A percentile compares a stretch with the other conserved stretches of the same genome.
Conservation (phyloP, 1,140 invertebrate species). For the Apis mellifera region Amel_HAv3.1 CM009943.2:10377501-10378000, state of each 20-base stretch:
- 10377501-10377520: background rate
- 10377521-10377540: background rate
- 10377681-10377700: constrained; percentile 47
- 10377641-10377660: background rate
- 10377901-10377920: too few species aligned
- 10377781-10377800: too few species aligned
- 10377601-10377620: constrained; percentile 37
- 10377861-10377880: too few species aligned
- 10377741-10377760: too few species aligned
- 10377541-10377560: background rate
- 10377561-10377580: background rate
- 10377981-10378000: too few species aligned
- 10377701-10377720: constrained; percentile 53
- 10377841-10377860: too few species aligned
- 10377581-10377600: constrained; percentile 1
- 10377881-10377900: too few species aligned
- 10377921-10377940: too few species aligned
- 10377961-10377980: too few species aligned
- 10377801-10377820: background rate
- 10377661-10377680: constrained; percentile 5
- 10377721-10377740: background rate
- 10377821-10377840: background rate
- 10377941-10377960: too few species aligned
- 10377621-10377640: background rate
- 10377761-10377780: background rate